Evolutionary conservation across 2,888 invertebrate species (phyloP), one percentile per base, ranked within the genome.

Genomic region (Caradrina clavipalpis): DNA sequence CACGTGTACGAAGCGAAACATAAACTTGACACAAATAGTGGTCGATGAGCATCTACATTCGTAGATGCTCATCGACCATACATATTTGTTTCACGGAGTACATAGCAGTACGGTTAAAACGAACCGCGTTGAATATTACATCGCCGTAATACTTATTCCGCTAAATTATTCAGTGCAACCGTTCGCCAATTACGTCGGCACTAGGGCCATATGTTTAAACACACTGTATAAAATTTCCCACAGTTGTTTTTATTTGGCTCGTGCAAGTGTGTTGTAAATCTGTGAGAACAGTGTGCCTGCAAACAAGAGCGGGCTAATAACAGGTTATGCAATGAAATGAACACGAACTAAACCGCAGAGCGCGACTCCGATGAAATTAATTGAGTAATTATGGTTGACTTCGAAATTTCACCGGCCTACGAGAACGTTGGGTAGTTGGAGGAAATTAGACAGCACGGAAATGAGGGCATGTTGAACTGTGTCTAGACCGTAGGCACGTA

Each of bases 281-380:
- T 90, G 91, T 92, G 91, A 87, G 92, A 91, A 92, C 87, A 85
- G 83, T 87, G 86, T 84, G 86, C 81, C 81, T 86, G 86, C 87
- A 89, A 92, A 91, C 90, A 91, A 91, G 90, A 90, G 90, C 90
- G 87, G 87, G 89, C 88, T 90, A 91, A 91, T 90, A 91, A 93
- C 90, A 86, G 84, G 91, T 93, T 92, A 90, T 91, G 92, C 89
- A 93, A 92, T 82, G 81, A 82, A 89, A 87, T 86, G 85, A 86
- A 87, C 91, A 82, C 87, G 85, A 88, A 86, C 87, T 86, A 84
- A 88, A 85, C 86, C 85, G 80, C 84, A 82, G 81, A 80, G 76
- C 75, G 78, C 83, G 76, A 81, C 76, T 82, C 79, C 84, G 82
- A 86, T 87, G 84, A 87, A 89, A 90, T 90, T 92, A 89, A 91